Percentiles rank a stretch among this genome's conserved stretches.
phyloP scores from a whole-genome alignment of 2,797 vertebrate genomes.

The Falco rusticolus region DNA sequence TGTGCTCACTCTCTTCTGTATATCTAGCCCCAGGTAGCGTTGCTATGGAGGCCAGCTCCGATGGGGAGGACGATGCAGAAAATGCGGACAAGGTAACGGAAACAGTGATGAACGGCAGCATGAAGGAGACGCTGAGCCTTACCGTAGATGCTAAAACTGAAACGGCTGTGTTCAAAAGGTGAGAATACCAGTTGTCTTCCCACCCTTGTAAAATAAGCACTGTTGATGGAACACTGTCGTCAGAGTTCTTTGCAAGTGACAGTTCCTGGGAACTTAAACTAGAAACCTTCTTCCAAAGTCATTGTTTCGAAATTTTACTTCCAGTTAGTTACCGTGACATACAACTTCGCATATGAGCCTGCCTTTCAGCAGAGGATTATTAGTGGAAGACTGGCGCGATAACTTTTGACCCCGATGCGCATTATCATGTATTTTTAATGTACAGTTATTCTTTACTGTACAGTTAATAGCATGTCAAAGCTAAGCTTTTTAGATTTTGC shows the following conservation, averaged over 20 bases:
- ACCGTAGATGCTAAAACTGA: conserved; percentile 99
- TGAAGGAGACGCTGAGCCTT: conserved; percentile 99
- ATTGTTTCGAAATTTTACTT: not conserved
- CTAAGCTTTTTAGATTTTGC: not conserved
- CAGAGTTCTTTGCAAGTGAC: not conserved
- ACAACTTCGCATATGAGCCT: not conserved
- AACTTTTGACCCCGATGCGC: not conserved
- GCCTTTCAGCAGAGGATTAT: not conserved
- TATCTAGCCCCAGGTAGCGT: conserved; percentile 71
- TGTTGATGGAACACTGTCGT: not conserved
- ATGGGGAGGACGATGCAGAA: conserved; percentile 84
- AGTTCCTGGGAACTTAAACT: not conserved
- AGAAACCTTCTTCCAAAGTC: not conserved
- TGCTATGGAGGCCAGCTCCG: conserved; percentile 82
- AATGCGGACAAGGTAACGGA: conserved; percentile 91
- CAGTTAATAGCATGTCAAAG: not conserved
- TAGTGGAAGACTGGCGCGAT: not conserved
- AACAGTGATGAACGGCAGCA: conserved; percentile 97
- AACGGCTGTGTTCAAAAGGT: conserved; percentile 99
- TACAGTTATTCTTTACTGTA: not conserved
- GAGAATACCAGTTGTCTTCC: not conserved
- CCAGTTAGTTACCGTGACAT: not conserved
- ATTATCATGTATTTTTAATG: not conserved
- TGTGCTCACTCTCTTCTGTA: not conserved
- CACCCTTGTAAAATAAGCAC: not conserved